Percentiles rank a stretch among this genome's conserved stretches.
Conservation (phyloP, 2,113 vertebrate genomes). For the Thermophis baileyi region DNA sequence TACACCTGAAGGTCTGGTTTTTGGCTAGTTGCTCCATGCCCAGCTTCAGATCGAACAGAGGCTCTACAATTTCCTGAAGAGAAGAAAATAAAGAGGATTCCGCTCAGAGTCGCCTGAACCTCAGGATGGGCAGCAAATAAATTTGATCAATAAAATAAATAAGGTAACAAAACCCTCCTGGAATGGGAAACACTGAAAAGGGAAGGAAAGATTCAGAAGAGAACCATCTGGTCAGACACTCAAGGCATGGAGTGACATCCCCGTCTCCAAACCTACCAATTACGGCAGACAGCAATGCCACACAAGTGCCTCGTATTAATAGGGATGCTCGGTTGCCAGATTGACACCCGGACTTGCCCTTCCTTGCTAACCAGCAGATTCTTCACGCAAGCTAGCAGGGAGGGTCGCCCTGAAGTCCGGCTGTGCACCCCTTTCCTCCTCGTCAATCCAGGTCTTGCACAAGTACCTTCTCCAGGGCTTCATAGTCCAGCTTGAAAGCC, state of each 20-base stretch:
- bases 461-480: slow-evolving; percentile 89
- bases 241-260: background rate
- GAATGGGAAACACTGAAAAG: background rate
- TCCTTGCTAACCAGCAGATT: background rate
- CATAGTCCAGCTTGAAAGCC: slow-evolving; percentile 99
- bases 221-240: background rate
- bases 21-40: slow-evolving; percentile 97
- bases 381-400: background rate
- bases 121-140: background rate
- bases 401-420: background rate
- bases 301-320: background rate
- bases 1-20: slow-evolving; percentile 89
- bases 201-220: background rate
- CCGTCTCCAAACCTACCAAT: background rate
- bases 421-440: background rate
- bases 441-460: background rate
- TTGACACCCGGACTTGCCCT: background rate
- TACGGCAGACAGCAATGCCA: background rate
- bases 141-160: background rate
- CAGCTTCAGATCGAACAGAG: slow-evolving; percentile 94
- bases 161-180: background rate
- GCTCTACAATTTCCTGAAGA: slow-evolving; percentile 91
- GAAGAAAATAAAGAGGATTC: background rate
- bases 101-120: background rate
- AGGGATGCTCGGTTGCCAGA: background rate